A percentile compares a stretch with the other conserved stretches of the same genome.
These are phyloP conservation scores for Phocides pigmalion DNA, from an alignment of 1,140 invertebrate genomes.

Conservation along the genomic window DNA sequence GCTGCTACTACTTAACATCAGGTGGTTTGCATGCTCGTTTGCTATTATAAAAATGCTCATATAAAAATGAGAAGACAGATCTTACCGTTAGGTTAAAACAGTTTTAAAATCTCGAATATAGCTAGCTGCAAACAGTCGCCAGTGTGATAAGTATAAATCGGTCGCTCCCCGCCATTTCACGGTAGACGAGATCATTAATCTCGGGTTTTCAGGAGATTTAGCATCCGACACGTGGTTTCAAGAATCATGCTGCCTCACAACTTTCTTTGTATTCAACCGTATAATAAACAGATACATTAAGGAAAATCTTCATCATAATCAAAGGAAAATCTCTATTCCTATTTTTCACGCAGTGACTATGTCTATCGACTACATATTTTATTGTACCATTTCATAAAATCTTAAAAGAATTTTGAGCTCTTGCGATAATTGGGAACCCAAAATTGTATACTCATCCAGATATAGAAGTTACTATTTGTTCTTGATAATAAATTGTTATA, in stretches of 20 bases:
- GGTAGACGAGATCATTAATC: slow-evolving; percentile 38
- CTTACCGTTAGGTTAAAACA: no score
- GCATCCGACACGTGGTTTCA: slow-evolving; percentile 1
- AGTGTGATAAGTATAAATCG: slow-evolving; percentile 19
- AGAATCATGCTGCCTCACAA: neutral
- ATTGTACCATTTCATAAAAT: no score
- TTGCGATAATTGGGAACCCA: no score
- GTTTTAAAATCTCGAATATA: no score
- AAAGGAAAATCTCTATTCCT: neutral
- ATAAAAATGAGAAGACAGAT: no score
- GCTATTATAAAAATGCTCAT: no score
- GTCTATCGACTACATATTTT: no score
- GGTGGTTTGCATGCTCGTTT: no score
- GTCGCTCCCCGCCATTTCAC: slow-evolving; percentile 33
- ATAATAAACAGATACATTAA: slow-evolving; percentile 18
- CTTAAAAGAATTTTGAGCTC: neutral
- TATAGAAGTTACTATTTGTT: no score
- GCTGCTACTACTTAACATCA: no score
- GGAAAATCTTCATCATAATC: neutral
- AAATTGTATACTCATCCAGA: no score
- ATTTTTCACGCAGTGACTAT: neutral
- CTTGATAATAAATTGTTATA: no score
- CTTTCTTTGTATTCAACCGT: slow-evolving; percentile 11
- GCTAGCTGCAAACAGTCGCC: neutral
- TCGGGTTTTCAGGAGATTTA: slow-evolving; percentile 25